Evolutionary conservation across 2,888 invertebrate species (phyloP).

Genomic region (Therioaphis trifolii): DNA sequence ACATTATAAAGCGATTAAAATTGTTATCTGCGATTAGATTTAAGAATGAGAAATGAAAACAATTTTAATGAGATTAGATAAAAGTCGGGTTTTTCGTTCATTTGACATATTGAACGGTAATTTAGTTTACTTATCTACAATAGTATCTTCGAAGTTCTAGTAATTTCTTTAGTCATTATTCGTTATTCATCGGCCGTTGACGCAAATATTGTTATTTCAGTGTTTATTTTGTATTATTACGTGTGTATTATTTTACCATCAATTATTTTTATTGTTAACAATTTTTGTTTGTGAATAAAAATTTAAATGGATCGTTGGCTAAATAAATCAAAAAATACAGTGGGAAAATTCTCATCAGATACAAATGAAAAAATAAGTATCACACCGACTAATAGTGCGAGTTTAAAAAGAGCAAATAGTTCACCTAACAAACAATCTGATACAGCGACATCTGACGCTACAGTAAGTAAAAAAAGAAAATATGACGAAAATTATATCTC

Average conservation of each 20-base stretch:
- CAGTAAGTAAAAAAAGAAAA: background rate
- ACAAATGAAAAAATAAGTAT: conserved; percentile 3
- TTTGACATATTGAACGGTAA: conserved; percentile 21
- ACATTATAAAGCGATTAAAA: no score
- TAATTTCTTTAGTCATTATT: conserved; percentile 8
- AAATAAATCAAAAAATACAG: conserved; percentile 16
- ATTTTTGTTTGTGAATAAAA: background rate
- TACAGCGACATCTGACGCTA: no score
- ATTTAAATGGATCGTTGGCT: background rate
- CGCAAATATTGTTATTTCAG: conserved; percentile 8
- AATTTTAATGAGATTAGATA: conserved; percentile 27
- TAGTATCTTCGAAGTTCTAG: background rate
- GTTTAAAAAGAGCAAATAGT: conserved; percentile 26
- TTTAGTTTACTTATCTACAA: conserved; percentile 33
- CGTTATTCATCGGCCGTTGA: conserved; percentile 1
- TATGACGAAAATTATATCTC: conserved; percentile 19
- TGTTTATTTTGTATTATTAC: conserved; percentile 2
- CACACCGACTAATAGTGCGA: background rate
- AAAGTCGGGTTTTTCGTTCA: no score
- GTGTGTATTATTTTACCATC: conserved; percentile 6
- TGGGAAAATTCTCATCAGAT: conserved; percentile 17
- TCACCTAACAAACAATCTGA: conserved; percentile 21
- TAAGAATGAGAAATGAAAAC: no score
- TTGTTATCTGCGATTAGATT: no score
- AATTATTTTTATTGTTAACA: conserved; percentile 6